These are phyloP conservation scores for Sebastes baramenuke DNA, from an alignment of 2,797 vertebrate species.

Conservation along the genomic window DNA sequence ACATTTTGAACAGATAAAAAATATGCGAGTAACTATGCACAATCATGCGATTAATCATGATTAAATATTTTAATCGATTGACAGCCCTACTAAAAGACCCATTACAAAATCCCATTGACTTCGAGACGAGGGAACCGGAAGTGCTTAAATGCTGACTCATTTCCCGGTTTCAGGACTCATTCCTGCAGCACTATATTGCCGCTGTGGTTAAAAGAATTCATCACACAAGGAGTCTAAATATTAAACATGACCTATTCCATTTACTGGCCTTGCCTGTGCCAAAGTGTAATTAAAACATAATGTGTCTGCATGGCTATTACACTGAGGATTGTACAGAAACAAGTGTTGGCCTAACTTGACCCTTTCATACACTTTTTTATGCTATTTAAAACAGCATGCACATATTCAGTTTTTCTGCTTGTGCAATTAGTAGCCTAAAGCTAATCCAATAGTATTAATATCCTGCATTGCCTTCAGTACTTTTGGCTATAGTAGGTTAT, in stretches of 20 bases:
- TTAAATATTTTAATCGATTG: no score
- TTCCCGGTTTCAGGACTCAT: no score
- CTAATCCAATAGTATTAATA: constrained; percentile 11
- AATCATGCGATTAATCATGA: no score
- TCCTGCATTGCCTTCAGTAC: neutral
- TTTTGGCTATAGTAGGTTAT: constrained; percentile 3
- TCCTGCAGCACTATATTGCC: neutral
- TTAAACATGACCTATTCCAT: constrained; percentile 14
- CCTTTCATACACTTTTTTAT: neutral
- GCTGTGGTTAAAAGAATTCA: constrained; percentile 21
- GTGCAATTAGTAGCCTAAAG: constrained; percentile 12
- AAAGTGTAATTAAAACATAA: constrained; percentile 41
- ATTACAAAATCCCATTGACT: no score
- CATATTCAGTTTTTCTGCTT: constrained; percentile 9
- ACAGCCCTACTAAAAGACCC: no score
- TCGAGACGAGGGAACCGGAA: no score
- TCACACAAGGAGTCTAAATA: constrained; percentile 6
- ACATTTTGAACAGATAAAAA: no score
- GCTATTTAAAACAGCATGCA: neutral
- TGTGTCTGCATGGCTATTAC: constrained; percentile 4
- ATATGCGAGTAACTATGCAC: no score
- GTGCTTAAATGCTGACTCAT: no score
- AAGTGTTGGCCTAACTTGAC: constrained; percentile 8
- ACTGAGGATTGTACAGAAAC: constrained; percentile 4
- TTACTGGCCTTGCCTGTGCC: neutral